Percentiles rank a stretch among this genome's conserved stretches.
Conservation (phyloP, 2,113 vertebrate genomes). For the Zingel zingel region DNA sequence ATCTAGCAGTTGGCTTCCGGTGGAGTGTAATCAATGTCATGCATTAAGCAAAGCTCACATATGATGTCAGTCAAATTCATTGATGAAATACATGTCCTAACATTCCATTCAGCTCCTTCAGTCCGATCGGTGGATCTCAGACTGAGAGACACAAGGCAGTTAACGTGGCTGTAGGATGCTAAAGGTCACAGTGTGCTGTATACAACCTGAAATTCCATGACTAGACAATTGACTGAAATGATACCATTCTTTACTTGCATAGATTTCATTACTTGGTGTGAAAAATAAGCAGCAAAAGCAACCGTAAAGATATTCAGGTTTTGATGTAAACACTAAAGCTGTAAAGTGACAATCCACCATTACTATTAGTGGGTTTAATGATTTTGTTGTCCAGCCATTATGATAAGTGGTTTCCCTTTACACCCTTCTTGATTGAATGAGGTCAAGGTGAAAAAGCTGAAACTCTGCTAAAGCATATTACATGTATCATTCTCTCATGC, state of each 20-base stretch:
- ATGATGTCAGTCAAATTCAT: not conserved
- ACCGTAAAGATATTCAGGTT: not conserved
- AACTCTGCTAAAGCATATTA: not conserved
- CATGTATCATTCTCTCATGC: slow-evolving; percentile 8
- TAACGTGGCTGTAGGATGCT: not conserved
- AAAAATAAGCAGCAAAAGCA: not conserved
- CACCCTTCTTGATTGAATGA: slow-evolving; percentile 19
- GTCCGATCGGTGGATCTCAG: not conserved
- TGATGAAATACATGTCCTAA: not conserved
- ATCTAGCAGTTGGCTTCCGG: not conserved
- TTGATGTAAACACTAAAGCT: not conserved
- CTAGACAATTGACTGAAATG: not conserved
- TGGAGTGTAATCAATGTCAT: not conserved
- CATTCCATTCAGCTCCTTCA: slow-evolving; percentile 15
- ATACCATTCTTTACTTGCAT: not conserved
- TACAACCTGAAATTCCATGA: not conserved
- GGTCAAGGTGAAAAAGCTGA: slow-evolving; percentile 22
- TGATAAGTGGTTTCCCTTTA: not conserved
- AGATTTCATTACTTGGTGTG: not conserved
- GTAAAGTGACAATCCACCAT: not conserved
- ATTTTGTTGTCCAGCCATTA: slow-evolving; percentile 5
- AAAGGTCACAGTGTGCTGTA: slow-evolving; percentile 44
- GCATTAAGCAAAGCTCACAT: slow-evolving; percentile 1
- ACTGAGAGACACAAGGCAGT: slow-evolving; percentile 37
- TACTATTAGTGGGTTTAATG: not conserved